phyloP scores from a whole-genome alignment of 2,888 invertebrate genomes.

The Chaetoderma sp. region DNA sequence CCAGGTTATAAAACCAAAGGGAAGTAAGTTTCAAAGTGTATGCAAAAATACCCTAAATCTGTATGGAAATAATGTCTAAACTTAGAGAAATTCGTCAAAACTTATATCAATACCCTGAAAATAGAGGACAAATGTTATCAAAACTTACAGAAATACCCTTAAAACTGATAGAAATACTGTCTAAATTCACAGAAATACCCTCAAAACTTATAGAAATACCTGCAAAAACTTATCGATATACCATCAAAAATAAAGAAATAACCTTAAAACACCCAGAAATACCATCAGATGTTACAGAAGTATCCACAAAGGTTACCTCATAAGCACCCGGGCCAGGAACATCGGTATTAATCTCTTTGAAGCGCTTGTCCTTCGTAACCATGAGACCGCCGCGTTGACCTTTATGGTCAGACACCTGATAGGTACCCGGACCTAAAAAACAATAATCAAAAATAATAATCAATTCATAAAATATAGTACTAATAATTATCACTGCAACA shows the following conservation, averaged over 20 bases:
- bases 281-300: too few species aligned
- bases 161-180: background rate
- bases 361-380: constrained; percentile 57
- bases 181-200: background rate
- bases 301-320: constrained; percentile 51
- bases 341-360: constrained; percentile 48
- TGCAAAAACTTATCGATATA: background rate
- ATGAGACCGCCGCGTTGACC: constrained; percentile 51
- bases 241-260: background rate
- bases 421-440: constrained; percentile 42
- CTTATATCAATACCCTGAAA: too few species aligned
- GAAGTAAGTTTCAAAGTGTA: too few species aligned
- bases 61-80: too few species aligned
- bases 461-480: background rate
- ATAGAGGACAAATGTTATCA: background rate
- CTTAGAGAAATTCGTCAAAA: too few species aligned
- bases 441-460: background rate
- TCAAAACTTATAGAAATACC: background rate
- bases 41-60: too few species aligned
- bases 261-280: too few species aligned
- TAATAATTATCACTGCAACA: too few species aligned
- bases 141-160: background rate
- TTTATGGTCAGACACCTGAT: constrained; percentile 24
- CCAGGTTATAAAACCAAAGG: too few species aligned
- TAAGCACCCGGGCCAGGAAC: constrained; percentile 66